Conservation (phyloP, 2,888 invertebrate genomes). For the Charanyca ferruginea region DNA sequence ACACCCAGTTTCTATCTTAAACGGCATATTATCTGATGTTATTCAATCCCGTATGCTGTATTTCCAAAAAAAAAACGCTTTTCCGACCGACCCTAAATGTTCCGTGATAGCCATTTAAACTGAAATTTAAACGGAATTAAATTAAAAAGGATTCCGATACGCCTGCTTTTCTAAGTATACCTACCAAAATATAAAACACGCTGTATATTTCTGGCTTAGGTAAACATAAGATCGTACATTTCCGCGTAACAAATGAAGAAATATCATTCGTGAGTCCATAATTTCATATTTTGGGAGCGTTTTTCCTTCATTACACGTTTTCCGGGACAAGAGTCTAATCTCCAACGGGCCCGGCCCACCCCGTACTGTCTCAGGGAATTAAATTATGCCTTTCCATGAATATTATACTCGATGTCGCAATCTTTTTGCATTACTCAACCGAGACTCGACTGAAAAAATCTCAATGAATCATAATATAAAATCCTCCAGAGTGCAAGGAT, state of each 20-base stretch:
- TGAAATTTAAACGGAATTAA: constrained; percentile 56
- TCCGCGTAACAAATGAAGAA: constrained; percentile 72
- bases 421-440: constrained; percentile 82
- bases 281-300: constrained; percentile 83
- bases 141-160: constrained; percentile 38
- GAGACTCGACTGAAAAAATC: constrained; percentile 75
- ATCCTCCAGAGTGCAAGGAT: constrained; percentile 57
- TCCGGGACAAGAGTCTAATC: constrained; percentile 85
- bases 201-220: constrained; percentile 46
- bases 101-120: constrained; percentile 56
- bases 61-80: constrained; percentile 30
- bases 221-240: constrained; percentile 60
- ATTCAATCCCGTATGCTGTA: constrained; percentile 2
- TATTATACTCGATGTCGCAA: constrained; percentile 87
- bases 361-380: constrained; percentile 83
- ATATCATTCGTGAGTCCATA: constrained; percentile 80
- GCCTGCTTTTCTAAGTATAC: constrained; percentile 17
- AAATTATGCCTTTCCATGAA: constrained; percentile 90
- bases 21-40: constrained; percentile 2
- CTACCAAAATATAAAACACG: constrained; percentile 35
- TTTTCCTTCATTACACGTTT: constrained; percentile 86
- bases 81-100: constrained; percentile 20
- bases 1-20: background rate
- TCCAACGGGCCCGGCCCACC: constrained; percentile 72
- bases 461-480: constrained; percentile 77